A percentile compares a stretch with the other conserved stretches of the same genome.
Evolutionary conservation across 2,888 invertebrate species (phyloP).

Genomic region (Tanypteryx hageni): DNA sequence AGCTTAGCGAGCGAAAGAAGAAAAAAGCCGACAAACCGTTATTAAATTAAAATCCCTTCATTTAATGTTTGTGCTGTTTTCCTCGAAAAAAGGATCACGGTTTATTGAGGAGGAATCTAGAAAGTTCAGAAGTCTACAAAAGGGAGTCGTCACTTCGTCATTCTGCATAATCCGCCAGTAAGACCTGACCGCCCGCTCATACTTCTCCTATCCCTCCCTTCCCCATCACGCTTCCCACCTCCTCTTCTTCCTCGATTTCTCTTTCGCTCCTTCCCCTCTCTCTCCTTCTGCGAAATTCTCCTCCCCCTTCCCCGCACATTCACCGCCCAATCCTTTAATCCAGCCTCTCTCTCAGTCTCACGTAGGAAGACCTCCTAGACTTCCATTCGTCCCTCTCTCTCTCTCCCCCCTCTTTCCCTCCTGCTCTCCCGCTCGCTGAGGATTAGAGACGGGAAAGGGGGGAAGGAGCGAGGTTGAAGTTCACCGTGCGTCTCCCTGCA

Average conservation of each 20-base stretch:
- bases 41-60: slow-evolving; percentile 10
- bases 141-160: neutral
- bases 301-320: no score
- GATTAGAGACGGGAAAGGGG: neutral
- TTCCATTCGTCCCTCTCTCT: neutral
- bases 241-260: neutral
- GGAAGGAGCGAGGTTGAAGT: neutral
- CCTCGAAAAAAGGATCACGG: neutral
- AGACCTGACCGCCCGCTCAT: neutral
- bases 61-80: neutral
- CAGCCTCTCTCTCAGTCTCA: neutral
- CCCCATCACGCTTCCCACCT: neutral
- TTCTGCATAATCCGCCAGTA: slow-evolving; percentile 1
- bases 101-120: neutral
- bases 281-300: neutral
- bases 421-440: no score
- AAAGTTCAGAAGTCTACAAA: neutral
- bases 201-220: neutral
- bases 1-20: neutral
- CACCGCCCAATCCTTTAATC: slow-evolving; percentile 1
- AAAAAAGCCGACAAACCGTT: neutral
- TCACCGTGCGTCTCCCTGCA: neutral
- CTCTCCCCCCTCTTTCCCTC: neutral
- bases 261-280: neutral
- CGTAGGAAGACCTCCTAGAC: neutral